Evolutionary conservation across 2,888 invertebrate genomes (phyloP).

Genomic region (Malthinus seriepunctatus): DNA sequence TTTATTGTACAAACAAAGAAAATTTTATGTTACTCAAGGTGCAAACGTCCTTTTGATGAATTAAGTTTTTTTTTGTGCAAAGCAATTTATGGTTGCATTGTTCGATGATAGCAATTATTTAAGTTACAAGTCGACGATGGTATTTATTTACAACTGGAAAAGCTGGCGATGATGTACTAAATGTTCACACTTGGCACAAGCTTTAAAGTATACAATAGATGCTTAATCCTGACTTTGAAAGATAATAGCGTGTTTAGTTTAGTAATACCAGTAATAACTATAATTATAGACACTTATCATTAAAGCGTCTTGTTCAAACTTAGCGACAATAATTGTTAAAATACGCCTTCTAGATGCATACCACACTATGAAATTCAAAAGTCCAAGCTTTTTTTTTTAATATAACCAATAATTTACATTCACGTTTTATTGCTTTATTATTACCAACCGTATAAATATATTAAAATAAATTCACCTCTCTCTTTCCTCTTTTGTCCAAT

Average conservation of each 20-base stretch:
- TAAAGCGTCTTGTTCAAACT: slow-evolving; percentile 8
- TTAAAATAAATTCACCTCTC: no score
- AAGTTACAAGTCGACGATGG: no score
- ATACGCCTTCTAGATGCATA: slow-evolving; percentile 18
- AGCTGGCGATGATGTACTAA: neutral
- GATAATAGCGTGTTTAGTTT: slow-evolving; percentile 17
- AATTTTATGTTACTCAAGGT: neutral
- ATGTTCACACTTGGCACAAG: no score
- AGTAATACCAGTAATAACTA: slow-evolving; percentile 11
- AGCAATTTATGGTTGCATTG: neutral
- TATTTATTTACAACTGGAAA: slow-evolving; percentile 12
- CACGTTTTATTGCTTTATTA: no score
- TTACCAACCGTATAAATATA: no score
- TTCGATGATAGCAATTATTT: neutral
- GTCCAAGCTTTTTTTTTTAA: neutral
- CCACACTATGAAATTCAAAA: slow-evolving; percentile 7
- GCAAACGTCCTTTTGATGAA: neutral
- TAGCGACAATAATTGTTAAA: slow-evolving; percentile 12
- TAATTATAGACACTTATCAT: slow-evolving; percentile 18
- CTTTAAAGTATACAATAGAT: no score
- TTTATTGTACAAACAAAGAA: neutral
- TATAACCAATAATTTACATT: neutral
- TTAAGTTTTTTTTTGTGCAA: neutral
- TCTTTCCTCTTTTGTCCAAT: no score
- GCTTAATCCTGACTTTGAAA: slow-evolving; percentile 12